phyloP scores from a whole-genome alignment of 2,113 vertebrate species.

The Narcine bancroftii region DNA sequence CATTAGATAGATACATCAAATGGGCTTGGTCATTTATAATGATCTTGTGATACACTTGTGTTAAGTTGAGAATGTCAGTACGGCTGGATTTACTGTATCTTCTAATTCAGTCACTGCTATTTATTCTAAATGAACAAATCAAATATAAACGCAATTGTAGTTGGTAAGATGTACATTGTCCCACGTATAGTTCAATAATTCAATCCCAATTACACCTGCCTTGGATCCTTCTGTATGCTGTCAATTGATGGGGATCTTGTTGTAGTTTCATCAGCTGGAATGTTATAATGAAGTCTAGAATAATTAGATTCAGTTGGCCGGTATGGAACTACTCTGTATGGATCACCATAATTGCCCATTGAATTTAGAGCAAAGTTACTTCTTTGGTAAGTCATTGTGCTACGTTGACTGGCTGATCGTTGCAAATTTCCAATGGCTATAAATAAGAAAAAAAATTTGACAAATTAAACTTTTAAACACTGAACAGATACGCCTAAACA shows the following conservation, averaged over 20 bases:
- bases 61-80: background rate
- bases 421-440: slow-evolving; percentile 84
- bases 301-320: slow-evolving; percentile 70
- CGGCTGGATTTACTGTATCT: slow-evolving; percentile 7
- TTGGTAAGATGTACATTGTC: background rate
- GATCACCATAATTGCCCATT: slow-evolving; percentile 72
- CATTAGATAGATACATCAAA: background rate
- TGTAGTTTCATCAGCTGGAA: slow-evolving; percentile 67
- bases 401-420: slow-evolving; percentile 82
- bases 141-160: background rate
- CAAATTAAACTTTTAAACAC: slow-evolving; percentile 9
- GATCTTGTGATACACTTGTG: background rate
- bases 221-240: slow-evolving; percentile 96
- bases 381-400: slow-evolving; percentile 91
- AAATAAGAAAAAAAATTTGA: slow-evolving; percentile 42
- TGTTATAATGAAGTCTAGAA: slow-evolving; percentile 55
- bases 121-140: background rate
- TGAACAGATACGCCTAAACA: too few relatives aligned
- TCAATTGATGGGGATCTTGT: slow-evolving; percentile 87
- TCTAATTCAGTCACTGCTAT: background rate
- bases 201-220: slow-evolving; percentile 54
- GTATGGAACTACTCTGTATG: slow-evolving; percentile 71
- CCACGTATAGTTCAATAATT: background rate
- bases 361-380: slow-evolving; percentile 74
- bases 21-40: background rate